phyloP scores from a whole-genome alignment of 2,888 invertebrate genomes.

The Habrosyne pyritoides region DNA sequence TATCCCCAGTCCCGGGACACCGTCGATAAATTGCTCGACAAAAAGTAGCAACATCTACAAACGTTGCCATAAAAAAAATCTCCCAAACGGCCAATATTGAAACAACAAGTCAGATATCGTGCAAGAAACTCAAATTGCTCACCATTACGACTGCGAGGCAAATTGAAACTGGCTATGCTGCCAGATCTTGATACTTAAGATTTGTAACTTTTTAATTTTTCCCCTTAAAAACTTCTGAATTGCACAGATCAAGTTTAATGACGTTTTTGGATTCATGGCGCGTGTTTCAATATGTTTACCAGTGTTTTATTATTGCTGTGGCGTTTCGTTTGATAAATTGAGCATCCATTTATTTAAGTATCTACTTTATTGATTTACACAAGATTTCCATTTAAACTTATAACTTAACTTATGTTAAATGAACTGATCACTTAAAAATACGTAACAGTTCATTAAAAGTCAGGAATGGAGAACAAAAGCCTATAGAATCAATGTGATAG shows the following conservation, averaged over 20 bases:
- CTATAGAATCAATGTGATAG: no score
- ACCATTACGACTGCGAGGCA: conserved; percentile 2
- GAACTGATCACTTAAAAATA: no score
- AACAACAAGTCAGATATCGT: conserved; percentile 39
- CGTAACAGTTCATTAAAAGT: no score
- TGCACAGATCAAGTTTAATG: neutral
- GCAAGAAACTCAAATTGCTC: conserved; percentile 27
- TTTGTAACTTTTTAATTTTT: conserved; percentile 1
- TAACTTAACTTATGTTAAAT: no score
- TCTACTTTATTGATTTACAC: neutral
- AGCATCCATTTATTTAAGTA: neutral
- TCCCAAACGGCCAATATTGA: conserved; percentile 45
- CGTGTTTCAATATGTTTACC: neutral
- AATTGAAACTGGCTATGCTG: conserved; percentile 5
- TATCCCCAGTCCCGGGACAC: conserved; percentile 34
- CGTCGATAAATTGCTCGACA: conserved; percentile 37
- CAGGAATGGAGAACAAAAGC: no score
- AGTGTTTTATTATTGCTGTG: neutral
- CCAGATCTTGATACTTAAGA: conserved; percentile 17
- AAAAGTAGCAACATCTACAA: conserved; percentile 36
- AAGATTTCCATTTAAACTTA: no score
- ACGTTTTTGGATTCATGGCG: neutral
- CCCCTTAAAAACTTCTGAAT: neutral
- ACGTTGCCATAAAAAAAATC: conserved; percentile 37
- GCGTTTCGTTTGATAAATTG: neutral